Percentiles rank a stretch among this genome's conserved stretches.
Evolutionary conservation across 2,797 vertebrate species (phyloP).

Genomic region (Discoglossus pictus): DNA sequence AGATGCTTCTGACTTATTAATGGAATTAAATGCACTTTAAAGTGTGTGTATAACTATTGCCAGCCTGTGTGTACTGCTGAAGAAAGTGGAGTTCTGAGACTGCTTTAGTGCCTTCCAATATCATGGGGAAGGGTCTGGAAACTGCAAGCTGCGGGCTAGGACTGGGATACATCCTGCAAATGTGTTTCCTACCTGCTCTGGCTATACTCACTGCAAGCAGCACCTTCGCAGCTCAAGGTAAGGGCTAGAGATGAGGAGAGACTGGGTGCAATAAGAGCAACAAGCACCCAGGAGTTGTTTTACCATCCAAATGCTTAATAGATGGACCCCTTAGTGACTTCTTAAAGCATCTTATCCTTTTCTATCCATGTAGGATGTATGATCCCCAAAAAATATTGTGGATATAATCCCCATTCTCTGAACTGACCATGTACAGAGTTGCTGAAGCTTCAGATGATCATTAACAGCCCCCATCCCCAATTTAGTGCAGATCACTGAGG

Average conservation of each 20-base stretch:
- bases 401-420: too few relatives aligned
- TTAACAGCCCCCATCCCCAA: too few relatives aligned
- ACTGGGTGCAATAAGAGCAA: too few relatives aligned
- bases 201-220: conserved; percentile 77
- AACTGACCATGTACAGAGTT: too few relatives aligned
- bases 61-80: background rate
- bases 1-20: conserved; percentile 16
- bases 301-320: too few relatives aligned
- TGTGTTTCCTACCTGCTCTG: conserved; percentile 75
- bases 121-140: conserved; percentile 79
- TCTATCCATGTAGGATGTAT: too few relatives aligned
- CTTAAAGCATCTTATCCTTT: too few relatives aligned
- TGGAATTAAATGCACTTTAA: conserved; percentile 54
- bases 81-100: conserved; percentile 47
- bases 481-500: too few relatives aligned
- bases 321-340: too few relatives aligned
- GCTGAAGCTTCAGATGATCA: too few relatives aligned
- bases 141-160: conserved; percentile 74
- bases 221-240: conserved; percentile 83
- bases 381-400: too few relatives aligned
- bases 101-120: conserved; percentile 41
- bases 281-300: too few relatives aligned
- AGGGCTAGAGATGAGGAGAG: conserved; percentile 49
- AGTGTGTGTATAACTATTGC: conserved; percentile 44
- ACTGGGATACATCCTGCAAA: conserved; percentile 75